These are phyloP conservation scores for Pissodes strobi DNA, from an alignment of 1,140 invertebrate genomes.

Conservation along the genomic window DNA sequence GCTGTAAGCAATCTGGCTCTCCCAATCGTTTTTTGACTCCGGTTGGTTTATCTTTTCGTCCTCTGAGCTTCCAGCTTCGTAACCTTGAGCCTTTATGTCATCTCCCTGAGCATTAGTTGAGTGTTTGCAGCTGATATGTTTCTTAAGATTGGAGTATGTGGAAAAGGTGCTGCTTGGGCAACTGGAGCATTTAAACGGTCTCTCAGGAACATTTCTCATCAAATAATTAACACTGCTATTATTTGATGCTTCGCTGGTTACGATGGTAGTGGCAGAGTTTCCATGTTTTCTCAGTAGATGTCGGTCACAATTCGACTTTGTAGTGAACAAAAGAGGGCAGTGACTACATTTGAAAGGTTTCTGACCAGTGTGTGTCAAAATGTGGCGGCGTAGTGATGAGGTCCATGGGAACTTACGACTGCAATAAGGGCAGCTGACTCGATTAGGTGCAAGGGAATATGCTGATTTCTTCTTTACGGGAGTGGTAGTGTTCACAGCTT, in stretches of 20 bases:
- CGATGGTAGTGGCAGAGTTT: slow-evolving; percentile 54
- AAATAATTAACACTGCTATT: slow-evolving; percentile 54
- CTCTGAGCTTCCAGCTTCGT: slow-evolving; percentile 56
- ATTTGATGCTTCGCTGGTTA: slow-evolving; percentile 46
- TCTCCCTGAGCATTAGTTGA: slow-evolving; percentile 56
- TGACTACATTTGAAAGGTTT: slow-evolving; percentile 94
- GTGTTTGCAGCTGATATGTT: slow-evolving; percentile 76
- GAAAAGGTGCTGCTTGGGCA: slow-evolving; percentile 87
- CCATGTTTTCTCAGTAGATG: slow-evolving; percentile 89
- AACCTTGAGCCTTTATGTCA: slow-evolving; percentile 54
- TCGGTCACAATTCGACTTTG: slow-evolving; percentile 95
- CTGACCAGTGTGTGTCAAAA: slow-evolving; percentile 92
- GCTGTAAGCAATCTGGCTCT: slow-evolving; percentile 31
- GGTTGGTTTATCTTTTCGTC: slow-evolving; percentile 55
- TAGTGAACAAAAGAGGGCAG: slow-evolving; percentile 91
- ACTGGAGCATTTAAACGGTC: slow-evolving; percentile 81
- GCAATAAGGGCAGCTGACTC: slow-evolving; percentile 90
- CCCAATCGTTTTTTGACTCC: slow-evolving; percentile 42
- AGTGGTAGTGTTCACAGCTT: slow-evolving; percentile 50
- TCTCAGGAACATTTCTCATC: slow-evolving; percentile 74
- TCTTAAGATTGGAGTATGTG: slow-evolving; percentile 77
- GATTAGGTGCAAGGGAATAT: slow-evolving; percentile 91
- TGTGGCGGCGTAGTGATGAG: slow-evolving; percentile 88
- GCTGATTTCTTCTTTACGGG: slow-evolving; percentile 86
- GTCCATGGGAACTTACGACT: slow-evolving; percentile 94